phyloP scores from a whole-genome alignment of 92 coral and sea anemone species.

The Actinernus sp. region DNA sequence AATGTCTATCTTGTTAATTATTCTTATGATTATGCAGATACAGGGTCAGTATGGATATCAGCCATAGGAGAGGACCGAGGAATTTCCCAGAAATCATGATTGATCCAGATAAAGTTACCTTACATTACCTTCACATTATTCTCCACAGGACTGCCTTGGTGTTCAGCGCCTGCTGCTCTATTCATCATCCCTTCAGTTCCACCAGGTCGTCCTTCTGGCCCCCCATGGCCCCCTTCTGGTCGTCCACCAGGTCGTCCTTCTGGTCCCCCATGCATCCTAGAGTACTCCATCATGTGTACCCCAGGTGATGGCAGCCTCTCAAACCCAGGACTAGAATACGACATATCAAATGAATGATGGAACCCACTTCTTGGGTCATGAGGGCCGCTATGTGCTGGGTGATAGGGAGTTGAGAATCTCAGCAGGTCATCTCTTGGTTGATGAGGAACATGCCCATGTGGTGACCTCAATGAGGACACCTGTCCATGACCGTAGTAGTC shows the following conservation, averaged over 20 bases:
- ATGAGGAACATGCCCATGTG: slow-evolving; percentile 15
- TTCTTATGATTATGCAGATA: too few species aligned
- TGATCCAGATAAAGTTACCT: too few species aligned
- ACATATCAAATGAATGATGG: slow-evolving; percentile 23
- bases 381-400: slow-evolving; percentile 27
- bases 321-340: not conserved
- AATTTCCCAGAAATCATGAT: too few species aligned
- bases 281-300: slow-evolving; percentile 3
- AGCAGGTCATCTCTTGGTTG: slow-evolving; percentile 7
- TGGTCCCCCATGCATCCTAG: slow-evolving; percentile 12
- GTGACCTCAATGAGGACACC: slow-evolving; percentile 14
- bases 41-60: too few species aligned
- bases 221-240: too few species aligned
- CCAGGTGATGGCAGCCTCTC: slow-evolving; percentile 7
- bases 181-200: too few species aligned
- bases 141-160: too few species aligned
- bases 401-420: slow-evolving; percentile 35
- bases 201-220: too few species aligned
- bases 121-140: too few species aligned
- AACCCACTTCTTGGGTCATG: slow-evolving; percentile 22
- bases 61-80: too few species aligned
- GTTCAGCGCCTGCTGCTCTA: too few species aligned
- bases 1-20: not conserved
- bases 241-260: not conserved
- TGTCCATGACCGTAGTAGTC: slow-evolving; percentile 17